phyloP scores from a whole-genome alignment of 2,797 vertebrate species.

The Hyperoplus immaculatus region DNA sequence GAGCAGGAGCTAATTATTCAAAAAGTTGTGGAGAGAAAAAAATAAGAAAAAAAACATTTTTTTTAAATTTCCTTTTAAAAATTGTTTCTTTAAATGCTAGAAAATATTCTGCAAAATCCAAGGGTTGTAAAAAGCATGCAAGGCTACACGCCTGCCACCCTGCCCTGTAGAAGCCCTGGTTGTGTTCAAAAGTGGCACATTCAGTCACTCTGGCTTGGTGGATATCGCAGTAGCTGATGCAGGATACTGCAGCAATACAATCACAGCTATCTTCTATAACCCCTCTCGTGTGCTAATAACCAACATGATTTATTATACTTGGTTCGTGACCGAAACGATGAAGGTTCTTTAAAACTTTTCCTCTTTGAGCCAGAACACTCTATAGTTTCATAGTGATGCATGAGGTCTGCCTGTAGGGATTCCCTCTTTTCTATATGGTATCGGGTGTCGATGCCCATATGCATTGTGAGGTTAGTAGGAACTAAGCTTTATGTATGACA shows the following conservation, averaged over 20 bases:
- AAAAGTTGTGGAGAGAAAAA: neutral
- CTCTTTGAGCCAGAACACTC: constrained; percentile 8
- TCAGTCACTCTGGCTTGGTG: constrained; percentile 62
- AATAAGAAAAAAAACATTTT: neutral
- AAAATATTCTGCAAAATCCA: constrained; percentile 69
- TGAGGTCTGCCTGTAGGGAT: constrained; percentile 13
- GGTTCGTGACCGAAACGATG: constrained; percentile 10
- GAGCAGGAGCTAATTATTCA: constrained; percentile 21
- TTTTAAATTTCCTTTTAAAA: constrained; percentile 56
- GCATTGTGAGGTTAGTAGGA: constrained; percentile 38
- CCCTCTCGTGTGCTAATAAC: constrained; percentile 44
- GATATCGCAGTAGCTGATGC: constrained; percentile 52
- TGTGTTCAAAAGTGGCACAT: constrained; percentile 67
- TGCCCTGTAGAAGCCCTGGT: constrained; percentile 72
- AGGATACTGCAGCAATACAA: constrained; percentile 67
- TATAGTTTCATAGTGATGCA: constrained; percentile 13
- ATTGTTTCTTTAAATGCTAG: constrained; percentile 71
- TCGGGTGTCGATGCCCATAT: constrained; percentile 20
- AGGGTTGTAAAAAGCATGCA: constrained; percentile 74
- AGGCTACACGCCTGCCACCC: constrained; percentile 63
- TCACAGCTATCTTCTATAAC: constrained; percentile 49
- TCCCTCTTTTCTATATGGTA: constrained; percentile 15
- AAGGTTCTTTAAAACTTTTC: neutral
- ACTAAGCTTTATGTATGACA: constrained; percentile 40
- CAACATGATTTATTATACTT: constrained; percentile 5